phyloP scores from a whole-genome alignment of 2,113 vertebrate species.

The Leptodactylus fuscus region DNA sequence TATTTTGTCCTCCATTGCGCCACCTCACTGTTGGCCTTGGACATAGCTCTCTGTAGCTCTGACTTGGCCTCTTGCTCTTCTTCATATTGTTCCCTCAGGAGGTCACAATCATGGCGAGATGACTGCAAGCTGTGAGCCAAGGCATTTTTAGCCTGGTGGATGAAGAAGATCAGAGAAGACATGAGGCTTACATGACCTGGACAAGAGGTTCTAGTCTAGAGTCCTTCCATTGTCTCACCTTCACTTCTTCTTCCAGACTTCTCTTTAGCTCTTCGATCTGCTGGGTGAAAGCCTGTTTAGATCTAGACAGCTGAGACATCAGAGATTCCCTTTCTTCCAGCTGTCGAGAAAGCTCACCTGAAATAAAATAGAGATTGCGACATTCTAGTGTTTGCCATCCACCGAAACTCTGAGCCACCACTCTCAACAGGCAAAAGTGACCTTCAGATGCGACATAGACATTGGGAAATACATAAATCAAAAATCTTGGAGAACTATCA shows the following conservation, averaged over 20 bases:
- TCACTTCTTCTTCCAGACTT: slow-evolving; percentile 77
- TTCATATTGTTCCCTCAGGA: slow-evolving; percentile 85
- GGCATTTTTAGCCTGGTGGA: slow-evolving; percentile 78
- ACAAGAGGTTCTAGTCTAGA: not conserved
- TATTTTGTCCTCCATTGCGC: slow-evolving; percentile 87
- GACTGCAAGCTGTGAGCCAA: slow-evolving; percentile 84
- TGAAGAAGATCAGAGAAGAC: not conserved
- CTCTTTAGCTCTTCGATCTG: slow-evolving; percentile 78
- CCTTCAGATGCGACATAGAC: too few species aligned
- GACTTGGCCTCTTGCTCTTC: slow-evolving; percentile 83
- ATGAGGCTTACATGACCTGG: not conserved
- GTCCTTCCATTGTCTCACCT: slow-evolving; percentile 66
- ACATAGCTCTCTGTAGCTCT: slow-evolving; percentile 80
- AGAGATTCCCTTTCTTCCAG: slow-evolving; percentile 75
- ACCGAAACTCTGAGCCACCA: not conserved
- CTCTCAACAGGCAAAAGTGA: not conserved
- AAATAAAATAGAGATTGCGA: not conserved
- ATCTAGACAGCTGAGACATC: slow-evolving; percentile 73
- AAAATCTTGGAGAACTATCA: too few species aligned
- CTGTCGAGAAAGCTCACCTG: slow-evolving; percentile 73
- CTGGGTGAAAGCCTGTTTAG: slow-evolving; percentile 74
- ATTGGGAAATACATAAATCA: too few species aligned
- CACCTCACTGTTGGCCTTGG: slow-evolving; percentile 81
- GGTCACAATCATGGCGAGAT: slow-evolving; percentile 79
- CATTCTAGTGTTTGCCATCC: not conserved